Evolutionary conservation across 2,113 vertebrate genomes (phyloP), one percentile per base, ranked within the genome.

Genomic region (Lepus timidus): DNA sequence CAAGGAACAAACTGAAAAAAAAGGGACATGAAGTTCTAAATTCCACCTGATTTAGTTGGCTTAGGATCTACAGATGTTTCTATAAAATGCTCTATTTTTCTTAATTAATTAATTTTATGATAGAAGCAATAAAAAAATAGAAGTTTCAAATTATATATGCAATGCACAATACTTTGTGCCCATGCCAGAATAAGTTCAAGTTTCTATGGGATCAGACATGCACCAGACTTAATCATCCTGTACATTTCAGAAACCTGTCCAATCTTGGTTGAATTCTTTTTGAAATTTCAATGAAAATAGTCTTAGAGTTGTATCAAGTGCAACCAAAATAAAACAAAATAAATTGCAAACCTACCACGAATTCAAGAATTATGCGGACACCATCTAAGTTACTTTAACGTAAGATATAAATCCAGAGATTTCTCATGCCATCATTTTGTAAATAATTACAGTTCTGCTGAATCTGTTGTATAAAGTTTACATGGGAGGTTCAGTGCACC

Each of bases 381-480:
- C 98, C 98, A 98, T 98, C 98, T 97, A 96, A 98, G 98, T 98
- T 98, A 98, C 98, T 97, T 99, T 97, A 98, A 98, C 96, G 97
- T 98, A 98, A 98, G 98, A 99, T 99, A 98, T 98, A 98, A 98
- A 98, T 98, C 98, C 98, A 98, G 99, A 99, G 99, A 99, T 98
- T 98, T 98, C 98, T 99, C 99, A 99, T 99, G 99, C 99, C 98
- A 98, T 98, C 98, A 98, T 99, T 99, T 99, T 99, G 98, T 99
- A 99, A 99, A 99, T 99, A 99, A 99, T 99, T 99, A 99, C 98
- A 99, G 99, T 99, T 99, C 99, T 99, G 99, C 99, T 99, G 99
- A 99, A 99, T 99, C 99, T 99, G 99, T 99, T 99, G 99, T 99
- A 99, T 99, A 99, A 99, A 99, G 99, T 99, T 99, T 99, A 99